phyloP scores from a whole-genome alignment of 2,113 vertebrate genomes.

The Eptatretus burgeri region DNA sequence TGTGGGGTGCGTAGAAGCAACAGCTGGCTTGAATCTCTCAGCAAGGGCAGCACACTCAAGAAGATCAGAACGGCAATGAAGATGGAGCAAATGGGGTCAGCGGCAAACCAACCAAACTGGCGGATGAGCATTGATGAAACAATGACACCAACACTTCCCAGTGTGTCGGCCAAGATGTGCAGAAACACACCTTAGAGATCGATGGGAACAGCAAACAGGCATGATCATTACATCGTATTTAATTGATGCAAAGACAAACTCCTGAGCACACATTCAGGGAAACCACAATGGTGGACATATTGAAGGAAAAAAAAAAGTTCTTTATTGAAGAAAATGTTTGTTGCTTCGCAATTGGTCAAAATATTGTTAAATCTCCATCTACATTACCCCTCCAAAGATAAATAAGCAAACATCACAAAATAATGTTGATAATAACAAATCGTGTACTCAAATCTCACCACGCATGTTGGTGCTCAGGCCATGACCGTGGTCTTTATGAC shows the following conservation, averaged over 20 bases:
- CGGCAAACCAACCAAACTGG: slow-evolving; percentile 89
- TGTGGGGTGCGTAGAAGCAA: slow-evolving; percentile 47
- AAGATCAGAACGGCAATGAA: slow-evolving; percentile 82
- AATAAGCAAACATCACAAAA: too few species aligned
- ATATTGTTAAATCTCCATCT: too few species aligned
- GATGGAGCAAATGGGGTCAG: slow-evolving; percentile 81
- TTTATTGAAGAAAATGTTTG: too few species aligned
- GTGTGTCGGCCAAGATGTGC: slow-evolving; percentile 72
- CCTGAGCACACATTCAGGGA: too few species aligned
- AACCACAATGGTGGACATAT: too few species aligned
- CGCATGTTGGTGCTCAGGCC: slow-evolving; percentile 98
- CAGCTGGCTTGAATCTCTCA: slow-evolving; percentile 77
- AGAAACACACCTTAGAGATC: slow-evolving; percentile 49
- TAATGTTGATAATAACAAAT: too few species aligned
- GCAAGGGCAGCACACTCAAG: slow-evolving; percentile 64
- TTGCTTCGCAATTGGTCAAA: too few species aligned
- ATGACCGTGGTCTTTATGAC: slow-evolving; percentile 24
- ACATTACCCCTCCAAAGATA: too few species aligned
- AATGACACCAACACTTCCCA: slow-evolving; percentile 87
- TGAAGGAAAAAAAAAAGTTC: too few species aligned
- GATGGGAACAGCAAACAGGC: slow-evolving; percentile 11
- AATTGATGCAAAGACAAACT: too few species aligned
- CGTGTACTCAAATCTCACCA: slow-evolving; percentile 17
- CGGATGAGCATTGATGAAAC: slow-evolving; percentile 80
- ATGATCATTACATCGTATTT: not conserved